Evolutionary conservation across 2,113 vertebrate species (phyloP).

Genomic region (Gopherus flavomarginatus): DNA sequence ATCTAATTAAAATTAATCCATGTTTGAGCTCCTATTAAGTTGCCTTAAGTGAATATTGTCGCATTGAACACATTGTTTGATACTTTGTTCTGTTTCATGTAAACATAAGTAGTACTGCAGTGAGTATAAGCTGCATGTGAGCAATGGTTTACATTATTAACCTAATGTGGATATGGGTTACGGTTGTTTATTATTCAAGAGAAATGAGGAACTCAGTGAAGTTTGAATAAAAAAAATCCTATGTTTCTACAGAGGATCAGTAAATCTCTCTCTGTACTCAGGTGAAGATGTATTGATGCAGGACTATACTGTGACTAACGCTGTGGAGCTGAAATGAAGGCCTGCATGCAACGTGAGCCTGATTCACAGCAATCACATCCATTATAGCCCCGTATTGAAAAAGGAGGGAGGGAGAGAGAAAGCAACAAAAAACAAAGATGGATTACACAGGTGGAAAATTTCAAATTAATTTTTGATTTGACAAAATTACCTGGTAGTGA

Average conservation of each 20-base stretch:
- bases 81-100: not conserved
- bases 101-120: not conserved
- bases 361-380: not conserved
- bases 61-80: not conserved
- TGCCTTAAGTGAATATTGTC: not conserved
- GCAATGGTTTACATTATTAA: not conserved
- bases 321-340: not conserved
- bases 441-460: not conserved
- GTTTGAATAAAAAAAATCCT: not conserved
- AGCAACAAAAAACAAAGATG: not conserved
- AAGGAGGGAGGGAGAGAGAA: not conserved
- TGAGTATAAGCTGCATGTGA: not conserved
- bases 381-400: not conserved
- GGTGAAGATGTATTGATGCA: not conserved
- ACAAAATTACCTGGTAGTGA: not conserved
- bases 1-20: not conserved
- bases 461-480: not conserved
- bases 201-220: not conserved
- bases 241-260: not conserved
- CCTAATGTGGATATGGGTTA: not conserved
- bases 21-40: not conserved
- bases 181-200: not conserved
- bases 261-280: not conserved
- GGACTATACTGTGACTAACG: not conserved
- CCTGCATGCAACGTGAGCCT: not conserved